Base-by-base conservation (phyloP, 2,797 vertebrate genomes). In the Helarctos malayanus region DNA sequence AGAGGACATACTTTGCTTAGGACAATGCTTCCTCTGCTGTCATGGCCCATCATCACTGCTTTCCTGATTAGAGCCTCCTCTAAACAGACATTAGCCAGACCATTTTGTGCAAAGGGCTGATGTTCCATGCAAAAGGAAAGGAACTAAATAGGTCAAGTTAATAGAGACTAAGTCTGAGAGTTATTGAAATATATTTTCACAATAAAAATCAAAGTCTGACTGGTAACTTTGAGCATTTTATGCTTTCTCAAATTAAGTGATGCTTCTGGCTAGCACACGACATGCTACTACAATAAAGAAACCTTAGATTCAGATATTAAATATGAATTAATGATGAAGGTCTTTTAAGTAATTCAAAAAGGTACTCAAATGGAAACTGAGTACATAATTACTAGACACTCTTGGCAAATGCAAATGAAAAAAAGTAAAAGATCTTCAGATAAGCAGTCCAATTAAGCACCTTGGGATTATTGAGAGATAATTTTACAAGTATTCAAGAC, bases 201-300 rank as follows among this genome's bases (percentile, higher is more conserved):
- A 57, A 86, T 90, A 91, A 93, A 97, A 96, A 76, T 71, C 54
- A 86, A 92, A 97, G 76, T 65, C 83, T 83, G 71, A 71, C 71
- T 81, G 89, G 16, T 84, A 87, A 54, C 86, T 95, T 47, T 69
- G 71, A 59, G 68, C 45, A 92, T 83, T 85, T 92, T 95, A 89
- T 84, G 86, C 84, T 94, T 97, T 87, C 65, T 95, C 84, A 96
- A 94, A 97, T 92, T 95, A 97, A 95, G 94, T 92, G 81, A 93
- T 89, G 85, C 57, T 90, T 96, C 95, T 89, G 93, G 93, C 87
- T 92, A 95, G 54, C 49, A 68, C 32, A 93, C 6, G 59, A 23
- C 65, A 25, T 82, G 80, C 87, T 91, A 71, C 69, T 65, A 96
- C 69, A 82, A 89, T 45, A 97, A 95, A 69, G 83, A 92, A 97